phyloP scores from a whole-genome alignment of 2,113 vertebrate genomes.

The Xerus inauris region DNA sequence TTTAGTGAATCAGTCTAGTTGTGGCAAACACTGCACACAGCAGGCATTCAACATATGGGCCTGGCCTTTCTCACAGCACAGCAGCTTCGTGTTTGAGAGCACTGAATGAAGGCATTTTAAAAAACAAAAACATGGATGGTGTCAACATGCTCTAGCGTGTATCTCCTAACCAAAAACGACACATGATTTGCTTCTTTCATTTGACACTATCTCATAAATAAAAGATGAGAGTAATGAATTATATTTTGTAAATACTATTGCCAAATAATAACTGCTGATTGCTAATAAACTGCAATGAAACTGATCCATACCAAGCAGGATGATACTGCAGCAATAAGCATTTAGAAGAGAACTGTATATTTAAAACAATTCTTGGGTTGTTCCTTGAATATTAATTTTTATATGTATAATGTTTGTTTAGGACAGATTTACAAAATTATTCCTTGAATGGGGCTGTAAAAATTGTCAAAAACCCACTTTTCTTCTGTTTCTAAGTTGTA shows the following conservation, averaged over 20 bases:
- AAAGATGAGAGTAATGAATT: slow-evolving; percentile 83
- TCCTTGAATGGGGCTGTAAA: slow-evolving; percentile 53
- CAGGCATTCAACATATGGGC: background rate
- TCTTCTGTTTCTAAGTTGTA: background rate
- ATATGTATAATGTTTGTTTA: slow-evolving; percentile 43
- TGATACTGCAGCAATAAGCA: slow-evolving; percentile 68
- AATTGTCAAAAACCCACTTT: background rate
- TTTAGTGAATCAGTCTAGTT: background rate
- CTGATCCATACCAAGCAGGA: slow-evolving; percentile 54
- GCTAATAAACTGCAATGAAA: slow-evolving; percentile 77
- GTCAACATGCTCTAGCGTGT: slow-evolving; percentile 51
- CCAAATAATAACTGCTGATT: slow-evolving; percentile 80
- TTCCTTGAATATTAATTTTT: slow-evolving; percentile 72
- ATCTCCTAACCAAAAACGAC: slow-evolving; percentile 65
- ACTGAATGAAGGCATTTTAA: background rate
- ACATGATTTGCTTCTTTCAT: slow-evolving; percentile 70
- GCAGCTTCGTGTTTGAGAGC: background rate
- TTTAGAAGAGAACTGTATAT: slow-evolving; percentile 42
- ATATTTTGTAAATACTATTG: slow-evolving; percentile 78
- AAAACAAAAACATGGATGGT: slow-evolving; percentile 62
- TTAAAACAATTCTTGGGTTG: slow-evolving; percentile 60
- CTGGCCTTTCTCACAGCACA: background rate
- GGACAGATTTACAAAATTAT: slow-evolving; percentile 46
- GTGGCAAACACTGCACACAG: background rate
- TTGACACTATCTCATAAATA: slow-evolving; percentile 83